phyloP scores from a whole-genome alignment of 2,113 vertebrate genomes.

The Myotis lucifugus region DNA sequence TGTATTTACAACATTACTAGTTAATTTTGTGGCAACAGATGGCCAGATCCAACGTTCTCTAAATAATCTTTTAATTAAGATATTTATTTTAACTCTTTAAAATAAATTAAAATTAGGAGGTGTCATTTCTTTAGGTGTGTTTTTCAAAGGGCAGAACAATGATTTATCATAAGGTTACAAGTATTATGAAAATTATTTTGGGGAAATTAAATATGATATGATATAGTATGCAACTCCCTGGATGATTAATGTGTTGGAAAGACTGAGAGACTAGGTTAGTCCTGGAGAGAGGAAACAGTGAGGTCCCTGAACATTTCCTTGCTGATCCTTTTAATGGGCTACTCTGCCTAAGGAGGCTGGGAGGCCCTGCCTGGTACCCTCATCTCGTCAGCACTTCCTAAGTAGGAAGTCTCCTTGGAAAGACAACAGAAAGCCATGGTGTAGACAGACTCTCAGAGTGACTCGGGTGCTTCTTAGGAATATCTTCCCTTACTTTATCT shows the following conservation, averaged over 20 bases:
- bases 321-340: background rate
- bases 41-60: conserved; percentile 48
- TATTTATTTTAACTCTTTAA: conserved; percentile 52
- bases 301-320: background rate
- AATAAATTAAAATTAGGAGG: background rate
- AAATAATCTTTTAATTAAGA: conserved; percentile 32
- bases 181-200: background rate
- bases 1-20: conserved; percentile 68
- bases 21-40: conserved; percentile 58
- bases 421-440: background rate
- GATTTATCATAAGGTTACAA: conserved; percentile 14
- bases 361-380: background rate
- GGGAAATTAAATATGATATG: background rate
- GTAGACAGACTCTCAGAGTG: background rate
- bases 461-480: background rate
- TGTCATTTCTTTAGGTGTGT: background rate
- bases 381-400: background rate
- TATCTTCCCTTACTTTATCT: background rate
- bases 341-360: background rate
- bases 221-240: background rate
- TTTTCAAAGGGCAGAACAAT: background rate
- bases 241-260: background rate
- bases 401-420: background rate
- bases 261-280: background rate
- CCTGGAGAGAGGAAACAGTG: background rate